A percentile compares a stretch with the other conserved stretches of the same genome.
Evolutionary conservation across 53 echinoderm and acorn worm species (phyloP).

Genomic region (Holothuria leucospilota): DNA sequence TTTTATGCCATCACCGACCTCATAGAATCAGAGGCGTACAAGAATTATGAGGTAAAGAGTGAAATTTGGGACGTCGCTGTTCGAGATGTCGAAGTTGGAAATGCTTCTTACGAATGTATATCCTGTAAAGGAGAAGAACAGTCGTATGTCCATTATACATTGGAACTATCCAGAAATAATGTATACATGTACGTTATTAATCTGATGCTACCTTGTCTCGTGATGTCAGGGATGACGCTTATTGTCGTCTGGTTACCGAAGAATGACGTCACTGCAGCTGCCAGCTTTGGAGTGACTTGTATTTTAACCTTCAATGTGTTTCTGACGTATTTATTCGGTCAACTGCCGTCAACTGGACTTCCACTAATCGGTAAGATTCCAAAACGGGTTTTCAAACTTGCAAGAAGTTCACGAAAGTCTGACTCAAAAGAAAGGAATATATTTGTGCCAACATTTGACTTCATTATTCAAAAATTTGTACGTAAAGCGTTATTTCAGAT

Average conservation of each 20-base stretch:
- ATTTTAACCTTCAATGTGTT: not conserved
- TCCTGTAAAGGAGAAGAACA: not conserved
- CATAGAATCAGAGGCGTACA: not conserved
- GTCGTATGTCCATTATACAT: not conserved
- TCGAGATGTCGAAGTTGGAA: not conserved
- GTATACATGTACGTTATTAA: not conserved
- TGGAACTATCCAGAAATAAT: not conserved
- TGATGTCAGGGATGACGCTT: conserved; percentile 18
- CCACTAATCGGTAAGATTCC: not conserved
- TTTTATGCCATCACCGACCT: not conserved
- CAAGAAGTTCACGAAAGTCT: too few relatives aligned
- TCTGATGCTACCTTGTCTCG: not conserved
- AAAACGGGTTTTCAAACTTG: not conserved
- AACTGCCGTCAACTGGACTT: not conserved
- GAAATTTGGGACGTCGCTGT: not conserved
- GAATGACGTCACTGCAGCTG: not conserved
- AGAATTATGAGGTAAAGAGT: not conserved
- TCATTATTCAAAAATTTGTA: too few relatives aligned
- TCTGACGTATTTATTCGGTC: not conserved
- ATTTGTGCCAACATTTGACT: too few relatives aligned
- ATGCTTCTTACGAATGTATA: not conserved
- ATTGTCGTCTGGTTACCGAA: not conserved
- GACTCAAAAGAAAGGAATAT: too few relatives aligned
- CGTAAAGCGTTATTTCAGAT: too few relatives aligned
- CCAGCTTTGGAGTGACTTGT: not conserved